Base-by-base conservation (phyloP, 2,113 vertebrate species). In the Cephalopholis sonnerati region DNA sequence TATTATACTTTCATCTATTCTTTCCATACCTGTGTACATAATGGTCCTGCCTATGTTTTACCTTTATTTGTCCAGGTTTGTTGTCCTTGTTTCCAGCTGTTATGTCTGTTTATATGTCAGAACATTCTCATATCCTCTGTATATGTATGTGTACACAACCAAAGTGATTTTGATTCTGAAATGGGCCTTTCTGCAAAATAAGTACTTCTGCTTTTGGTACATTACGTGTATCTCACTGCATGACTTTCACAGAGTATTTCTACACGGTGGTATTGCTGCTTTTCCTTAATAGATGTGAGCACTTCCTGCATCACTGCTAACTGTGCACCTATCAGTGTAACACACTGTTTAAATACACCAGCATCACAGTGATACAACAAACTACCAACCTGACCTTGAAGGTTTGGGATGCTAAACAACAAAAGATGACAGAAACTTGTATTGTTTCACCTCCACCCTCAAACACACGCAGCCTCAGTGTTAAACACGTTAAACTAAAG, bases 301-400 rank as follows among this genome's bases (percentile, higher is more conserved):
- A 65, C 18, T 44, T 39, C 11, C 61, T 36, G 9, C 61, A 39
- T 10, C 39, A 24, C 61, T 63, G 18, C 16, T 7, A 63, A 7
- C 25, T 36, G 32, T 36, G 74, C 24, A 68, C 27, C 55, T 24
- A 17, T 22, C 5, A 57, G 7, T 3, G 18, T 29, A 2, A 57
- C 32, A 48, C 6, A 29, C 6, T 44, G 3, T 67, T 2, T 32
- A n/a, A 24, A 7, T 66, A 48, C 6, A 75, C 27, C 8, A 36
- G 16, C 57, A 75, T 20, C 20, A 11, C 0, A 16, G 50, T 63
- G 15, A 7, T 55, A 61, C 24, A 55, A 57, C 18, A 63, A 76
- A 84, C n/a, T 55, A 62, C 29, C 65, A 75, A 81, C 88, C 75
- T 93, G 92, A 94, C 93, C 93, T 94, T 94, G 89, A 92, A 39